Base-by-base conservation (phyloP, 2,888 invertebrate species). In the Nomada flava region DNA sequence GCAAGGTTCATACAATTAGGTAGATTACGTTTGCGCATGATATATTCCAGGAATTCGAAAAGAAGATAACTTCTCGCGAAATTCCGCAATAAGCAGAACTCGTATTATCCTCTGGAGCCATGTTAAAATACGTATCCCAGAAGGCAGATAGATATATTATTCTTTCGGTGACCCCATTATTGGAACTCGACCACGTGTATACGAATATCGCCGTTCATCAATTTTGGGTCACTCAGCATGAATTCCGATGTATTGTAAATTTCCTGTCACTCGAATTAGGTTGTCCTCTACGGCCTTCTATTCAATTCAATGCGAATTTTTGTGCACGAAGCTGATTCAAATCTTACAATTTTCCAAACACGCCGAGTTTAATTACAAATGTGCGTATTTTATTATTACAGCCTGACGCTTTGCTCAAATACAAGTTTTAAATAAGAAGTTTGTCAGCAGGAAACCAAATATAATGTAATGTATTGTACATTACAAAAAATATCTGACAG, bases 71-170 rank as follows among this genome's bases (percentile, higher is more conserved):
- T 55, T 10, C 7, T 13, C 20, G 4, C 18, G 23, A 23, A 67
- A 67, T 62, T 47, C 50, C 13, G 55, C n/a, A 50, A 55, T 67
- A 76, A 75, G 60, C 50, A 15, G 52, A 67, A 62, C 23, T 20
- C 5, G 36, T 23, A 62, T 53, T 79, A 75, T 68, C 47, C 75
- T 50, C 71, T 29, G 13, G 67, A 55, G 71, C 23, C 62, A 53
- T 5, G 60, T 18, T 76, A 63, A 60, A 75, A 62, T 60, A 71
- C 44, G 53, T 67, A 75, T 71, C 75, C 82, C 82, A 57, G 52
- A 71, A 71, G 79, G 18, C 53, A 71, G 75, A 75, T 76, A 71
- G 75, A 80, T 76, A 75, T 80, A 80, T 82, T 82, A 79, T 75
- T 71, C 65, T 60, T 44, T 57, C 26, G 63, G 63, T 71, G 80